These are phyloP conservation scores for Hyles vespertilio DNA, from an alignment of 1,140 invertebrate genomes.

Conservation along the genomic window DNA sequence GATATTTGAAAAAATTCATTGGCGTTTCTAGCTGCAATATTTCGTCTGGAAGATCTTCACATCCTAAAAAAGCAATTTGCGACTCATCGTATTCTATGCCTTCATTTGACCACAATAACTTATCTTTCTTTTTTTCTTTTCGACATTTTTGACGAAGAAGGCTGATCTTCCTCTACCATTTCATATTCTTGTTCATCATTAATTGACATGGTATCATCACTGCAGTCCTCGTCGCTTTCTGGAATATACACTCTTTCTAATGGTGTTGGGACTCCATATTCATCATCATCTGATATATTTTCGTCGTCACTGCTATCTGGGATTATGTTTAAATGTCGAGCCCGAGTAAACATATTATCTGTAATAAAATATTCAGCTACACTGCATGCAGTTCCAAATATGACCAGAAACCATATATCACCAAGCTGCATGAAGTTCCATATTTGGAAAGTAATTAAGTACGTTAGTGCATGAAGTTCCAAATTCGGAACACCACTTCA, in stretches of 20 bases:
- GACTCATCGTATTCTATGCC: not conserved
- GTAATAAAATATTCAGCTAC: no score
- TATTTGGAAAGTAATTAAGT: no score
- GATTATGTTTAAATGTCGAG: no score
- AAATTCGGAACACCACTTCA: no score
- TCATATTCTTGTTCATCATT: not conserved
- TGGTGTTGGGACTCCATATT: slow-evolving; percentile 1
- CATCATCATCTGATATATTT: not conserved
- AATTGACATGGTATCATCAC: not conserved
- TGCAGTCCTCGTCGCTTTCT: not conserved
- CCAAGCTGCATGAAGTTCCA: no score
- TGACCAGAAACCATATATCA: no score
- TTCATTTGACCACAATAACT: not conserved
- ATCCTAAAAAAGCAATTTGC: slow-evolving; percentile 3
- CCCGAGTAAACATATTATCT: no score
- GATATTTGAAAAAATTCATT: slow-evolving; percentile 1
- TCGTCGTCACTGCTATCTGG: no score
- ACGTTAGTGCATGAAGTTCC: no score
- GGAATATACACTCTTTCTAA: not conserved
- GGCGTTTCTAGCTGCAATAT: not conserved
- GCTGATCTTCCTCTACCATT: not conserved
- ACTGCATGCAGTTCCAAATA: not conserved
- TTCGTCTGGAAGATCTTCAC: slow-evolving; percentile 1
- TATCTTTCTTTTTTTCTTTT: not conserved
- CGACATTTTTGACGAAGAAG: not conserved